Base-by-base conservation (phyloP, 92 coral and sea anemone species). In the Parazoanthus darwini region DNA sequence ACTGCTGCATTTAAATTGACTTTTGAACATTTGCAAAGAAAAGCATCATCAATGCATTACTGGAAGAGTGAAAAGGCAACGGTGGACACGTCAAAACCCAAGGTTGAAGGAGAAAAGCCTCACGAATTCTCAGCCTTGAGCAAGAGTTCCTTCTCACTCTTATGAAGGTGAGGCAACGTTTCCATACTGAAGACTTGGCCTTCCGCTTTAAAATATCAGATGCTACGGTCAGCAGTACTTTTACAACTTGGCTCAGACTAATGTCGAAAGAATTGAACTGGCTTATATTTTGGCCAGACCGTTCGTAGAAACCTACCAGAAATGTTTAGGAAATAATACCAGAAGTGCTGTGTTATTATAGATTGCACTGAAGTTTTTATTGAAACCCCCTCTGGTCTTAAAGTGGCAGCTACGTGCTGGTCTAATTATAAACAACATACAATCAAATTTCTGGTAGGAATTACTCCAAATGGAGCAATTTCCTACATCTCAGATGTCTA, bases 21-120 rank as follows among this genome's bases (percentile, higher is more conserved):
- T 29, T 29, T 29, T 29, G 33, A 81, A 71, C 70, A 67, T 50
- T 88, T 81, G 33, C 71, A 43, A 5, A 44, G 38, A 80, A 88
- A 88, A 70, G 87, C 87, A 33, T 22, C 78, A 51, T 38, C 56
- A 71, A 81, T 80, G 90, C 90, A 88, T 71, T 88, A 88, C 37
- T 88, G 90, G 81, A 65, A 80, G 56, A 71, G 77, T 26, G 79
- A 78, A 8, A 80, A 88, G 51, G 81, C 86, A 65, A 88, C 8
- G 58, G 72, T 14, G 0, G 81, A 80, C 44, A 80, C 81, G 39
- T 88, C 86, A 22, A 88, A 44, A 70, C 33, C 90, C 80, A 76
- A 71, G 78, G 35, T 38, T 81, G 33, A 29, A 29, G 22, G 78
- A 88, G 66, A 88, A 43, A 22, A 22, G 46, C 48, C 74, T 29